These are phyloP conservation scores for Tinamus major DNA, from an alignment of 2,797 vertebrate species.

Conservation along the genomic window DNA sequence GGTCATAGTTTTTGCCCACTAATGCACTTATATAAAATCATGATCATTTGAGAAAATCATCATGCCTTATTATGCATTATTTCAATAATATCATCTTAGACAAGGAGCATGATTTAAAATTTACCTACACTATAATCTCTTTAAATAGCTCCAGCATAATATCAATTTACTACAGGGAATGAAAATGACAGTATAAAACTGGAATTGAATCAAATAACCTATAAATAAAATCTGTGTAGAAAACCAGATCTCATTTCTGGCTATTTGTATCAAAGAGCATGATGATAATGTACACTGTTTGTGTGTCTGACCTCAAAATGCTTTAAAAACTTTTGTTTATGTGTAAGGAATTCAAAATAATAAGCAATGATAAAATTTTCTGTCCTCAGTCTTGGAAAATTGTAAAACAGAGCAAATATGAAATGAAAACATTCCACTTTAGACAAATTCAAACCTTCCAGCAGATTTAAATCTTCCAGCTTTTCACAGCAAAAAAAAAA, in stretches of 20 bases:
- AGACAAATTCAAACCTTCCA: neutral
- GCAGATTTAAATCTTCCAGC: neutral
- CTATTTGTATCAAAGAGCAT: neutral
- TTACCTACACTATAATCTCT: slow-evolving; percentile 3
- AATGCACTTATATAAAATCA: neutral
- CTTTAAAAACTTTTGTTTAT: neutral
- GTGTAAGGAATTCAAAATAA: neutral
- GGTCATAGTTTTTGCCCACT: neutral
- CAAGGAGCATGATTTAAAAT: slow-evolving; percentile 43
- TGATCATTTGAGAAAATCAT: slow-evolving; percentile 25
- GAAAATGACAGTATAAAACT: neutral
- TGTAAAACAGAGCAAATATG: neutral
- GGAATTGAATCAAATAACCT: slow-evolving; percentile 28
- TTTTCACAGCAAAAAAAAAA: neutral
- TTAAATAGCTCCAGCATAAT: slow-evolving; percentile 17
- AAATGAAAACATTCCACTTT: neutral
- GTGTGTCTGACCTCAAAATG: neutral
- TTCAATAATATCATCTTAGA: slow-evolving; percentile 5
- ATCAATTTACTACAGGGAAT: slow-evolving; percentile 37
- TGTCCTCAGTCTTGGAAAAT: neutral
- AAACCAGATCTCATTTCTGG: neutral
- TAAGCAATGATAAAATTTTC: neutral
- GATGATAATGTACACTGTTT: neutral
- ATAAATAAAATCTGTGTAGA: slow-evolving; percentile 16
- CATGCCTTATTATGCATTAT: neutral